Base-by-base conservation (phyloP, 2,113 vertebrate genomes). In the Tenrec ecaudatus region DNA sequence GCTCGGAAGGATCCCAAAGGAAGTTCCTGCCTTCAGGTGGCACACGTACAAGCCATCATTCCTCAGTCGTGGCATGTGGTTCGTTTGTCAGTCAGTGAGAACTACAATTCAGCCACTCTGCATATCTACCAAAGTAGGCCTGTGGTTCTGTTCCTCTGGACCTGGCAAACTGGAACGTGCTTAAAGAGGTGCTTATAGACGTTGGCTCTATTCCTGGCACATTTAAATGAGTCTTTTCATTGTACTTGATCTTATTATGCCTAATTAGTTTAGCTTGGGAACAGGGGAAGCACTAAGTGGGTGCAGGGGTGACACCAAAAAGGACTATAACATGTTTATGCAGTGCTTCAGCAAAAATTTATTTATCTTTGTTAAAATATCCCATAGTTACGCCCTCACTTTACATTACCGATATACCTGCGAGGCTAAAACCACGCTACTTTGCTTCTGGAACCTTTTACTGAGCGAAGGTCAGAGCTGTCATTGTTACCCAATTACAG, bases 191-290 rank as follows among this genome's bases (percentile, higher is more conserved):
- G 10, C 8, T 73, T 20, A 6, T 62, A 0, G 25, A 22, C 76
- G 92, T 83, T 80, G 80, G 68, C 79, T 64, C 40, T n/a, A 31
- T 19, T 33, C 64, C 31, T 53, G 71, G 10, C 33, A 92, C 40
- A 40, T 82, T 82, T 76, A 86, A 90, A 38, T 87, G 85, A 43
- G 68, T 53, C 60, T 85, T 94, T 95, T 92, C 58, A 80, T 90
- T 31, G 22, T 33, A 20, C 23, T 14, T 71, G 47, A 16, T 80
- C 29, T 94, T 75, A 69, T 83, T 81, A 68, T 79, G 62, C 66
- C 88, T 91, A 94, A 40, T 86, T 83, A 25, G 64, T 76, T 73
- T 73, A 68, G 66, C 31, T 68, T 68, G 66, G 29, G 27, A 68
- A 68, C 66, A 68, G 66, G 29, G 66, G 66, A 11, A 68, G 27